Conservation (phyloP, 1,140 invertebrate genomes). For the Cylas formicarius region DNA sequence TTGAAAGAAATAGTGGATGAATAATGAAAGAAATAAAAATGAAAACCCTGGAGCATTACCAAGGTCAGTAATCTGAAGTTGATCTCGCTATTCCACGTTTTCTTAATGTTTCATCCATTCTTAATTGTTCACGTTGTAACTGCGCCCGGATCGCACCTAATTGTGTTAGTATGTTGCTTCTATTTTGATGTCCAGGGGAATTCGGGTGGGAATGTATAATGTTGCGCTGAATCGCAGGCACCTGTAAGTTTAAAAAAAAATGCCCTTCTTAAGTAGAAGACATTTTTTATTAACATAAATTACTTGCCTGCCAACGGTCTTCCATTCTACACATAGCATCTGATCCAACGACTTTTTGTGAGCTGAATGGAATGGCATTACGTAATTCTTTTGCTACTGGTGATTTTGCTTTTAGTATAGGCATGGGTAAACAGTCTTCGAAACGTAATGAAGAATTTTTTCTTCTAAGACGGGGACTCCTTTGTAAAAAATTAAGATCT, state of each 20-base stretch:
- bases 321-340: constrained; percentile 47
- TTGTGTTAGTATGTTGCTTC: constrained; percentile 49
- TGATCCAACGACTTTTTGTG: constrained; percentile 27
- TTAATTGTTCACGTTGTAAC: constrained; percentile 50
- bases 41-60: no score
- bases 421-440: constrained; percentile 45
- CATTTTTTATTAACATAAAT: constrained; percentile 3
- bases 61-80: constrained; percentile 21
- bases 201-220: constrained; percentile 43
- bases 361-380: constrained; percentile 39
- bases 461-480: constrained; percentile 33
- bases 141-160: constrained; percentile 51
- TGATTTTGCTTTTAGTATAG: constrained; percentile 47
- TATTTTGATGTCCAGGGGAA: constrained; percentile 43
- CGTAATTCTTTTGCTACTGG: constrained; percentile 41
- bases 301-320: constrained; percentile 46
- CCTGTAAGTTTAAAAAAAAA: constrained; percentile 20
- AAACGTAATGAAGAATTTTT: constrained; percentile 39
- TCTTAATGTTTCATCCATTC: constrained; percentile 43
- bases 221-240: constrained; percentile 50
- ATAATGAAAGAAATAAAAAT: constrained; percentile 26
- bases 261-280: no score
- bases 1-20: constrained; percentile 24
- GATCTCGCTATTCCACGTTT: constrained; percentile 33
- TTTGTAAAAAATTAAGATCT: constrained; percentile 32